These are phyloP conservation scores for Drosophila testacea DNA, from an alignment of 2,888 invertebrate species.

Conservation along the genomic window DNA sequence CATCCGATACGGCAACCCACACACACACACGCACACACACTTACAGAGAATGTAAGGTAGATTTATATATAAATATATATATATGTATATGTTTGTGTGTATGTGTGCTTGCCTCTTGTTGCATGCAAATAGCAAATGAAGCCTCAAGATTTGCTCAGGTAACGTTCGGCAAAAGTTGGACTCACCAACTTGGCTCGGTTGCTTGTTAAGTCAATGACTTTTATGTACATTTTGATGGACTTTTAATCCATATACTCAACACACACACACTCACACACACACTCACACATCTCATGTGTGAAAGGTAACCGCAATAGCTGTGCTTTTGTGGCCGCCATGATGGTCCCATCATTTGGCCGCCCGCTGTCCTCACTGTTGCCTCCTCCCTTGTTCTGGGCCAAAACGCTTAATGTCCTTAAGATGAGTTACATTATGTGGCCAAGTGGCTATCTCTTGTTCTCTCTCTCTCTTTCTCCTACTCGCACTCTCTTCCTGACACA, in stretches of 20 bases:
- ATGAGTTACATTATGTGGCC: conserved; percentile 75
- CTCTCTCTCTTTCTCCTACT: neutral
- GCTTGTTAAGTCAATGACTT: conserved; percentile 73
- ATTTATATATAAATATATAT: neutral
- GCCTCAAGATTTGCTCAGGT: conserved; percentile 71
- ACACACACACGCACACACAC: conserved; percentile 6
- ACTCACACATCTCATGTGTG: conserved; percentile 4
- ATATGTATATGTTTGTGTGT: neutral
- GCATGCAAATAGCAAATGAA: conserved; percentile 62
- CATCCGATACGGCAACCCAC: conserved; percentile 56
- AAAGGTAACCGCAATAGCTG: conserved; percentile 45
- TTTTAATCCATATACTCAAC: conserved; percentile 72
- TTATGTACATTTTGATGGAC: conserved; percentile 81
- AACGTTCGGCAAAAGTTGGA: conserved; percentile 29
- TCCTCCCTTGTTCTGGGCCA: conserved; percentile 33
- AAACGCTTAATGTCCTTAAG: conserved; percentile 77
- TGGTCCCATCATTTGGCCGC: conserved; percentile 37
- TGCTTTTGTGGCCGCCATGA: conserved; percentile 57
- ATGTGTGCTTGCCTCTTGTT: neutral
- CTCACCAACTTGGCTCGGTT: conserved; percentile 26
- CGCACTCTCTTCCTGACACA: neutral
- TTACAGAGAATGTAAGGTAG: neutral
- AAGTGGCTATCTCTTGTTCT: conserved; percentile 14
- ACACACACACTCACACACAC: conserved; percentile 24
- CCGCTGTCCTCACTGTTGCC: conserved; percentile 25